Evolutionary conservation across 2,797 vertebrate species (phyloP), one percentile per base, ranked within the genome.

Genomic region (Bradypodion pumilum): DNA sequence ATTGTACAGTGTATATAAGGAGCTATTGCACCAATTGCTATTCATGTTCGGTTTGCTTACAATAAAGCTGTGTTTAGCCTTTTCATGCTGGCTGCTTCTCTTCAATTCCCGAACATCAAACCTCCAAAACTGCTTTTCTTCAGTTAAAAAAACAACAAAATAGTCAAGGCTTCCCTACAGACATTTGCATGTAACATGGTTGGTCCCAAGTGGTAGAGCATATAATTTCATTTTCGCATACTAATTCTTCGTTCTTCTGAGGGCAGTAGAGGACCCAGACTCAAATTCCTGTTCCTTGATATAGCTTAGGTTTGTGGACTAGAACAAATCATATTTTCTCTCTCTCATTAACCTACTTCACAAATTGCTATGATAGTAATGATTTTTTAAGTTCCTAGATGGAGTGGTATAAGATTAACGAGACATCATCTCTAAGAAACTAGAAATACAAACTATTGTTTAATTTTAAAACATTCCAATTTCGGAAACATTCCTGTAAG

Each of bases 401-500:
- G 29, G 40, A 44, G 76, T 27, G 2, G 32, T 3, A 7, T 21
- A 27, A 70, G 23, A 46, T 35, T 35, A 37, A 32, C 62, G 37
- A 44, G 70, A 32, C 23, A 8, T 37, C 19, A n/a, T n/a, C 8
- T 6, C 21, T 23, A 40, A 12, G 49, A 29, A 65, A 7, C 15
- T 42, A 59, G 7, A 59, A 37, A 46, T 42, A 29, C 46, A 27
- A 74, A 32, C 35, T 2, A 37, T 8, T 84, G 37, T 29, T 15
- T 56, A 56, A 56, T 19, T 56, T 4, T 56, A 56, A 56, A 56
- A 56, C 52, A 56, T 56, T 35, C 12, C 21, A 68, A 16, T 68
- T 7, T 37, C 19, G 49, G 37, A 79, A 78, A 6, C 23, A 85
- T 25, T 37, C 76, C n/a, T 12, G 88, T 86, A 59, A 35, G 66